Evolutionary conservation across 1,140 invertebrate genomes (phyloP).

Genomic region (Drosophila virilis): DNA sequence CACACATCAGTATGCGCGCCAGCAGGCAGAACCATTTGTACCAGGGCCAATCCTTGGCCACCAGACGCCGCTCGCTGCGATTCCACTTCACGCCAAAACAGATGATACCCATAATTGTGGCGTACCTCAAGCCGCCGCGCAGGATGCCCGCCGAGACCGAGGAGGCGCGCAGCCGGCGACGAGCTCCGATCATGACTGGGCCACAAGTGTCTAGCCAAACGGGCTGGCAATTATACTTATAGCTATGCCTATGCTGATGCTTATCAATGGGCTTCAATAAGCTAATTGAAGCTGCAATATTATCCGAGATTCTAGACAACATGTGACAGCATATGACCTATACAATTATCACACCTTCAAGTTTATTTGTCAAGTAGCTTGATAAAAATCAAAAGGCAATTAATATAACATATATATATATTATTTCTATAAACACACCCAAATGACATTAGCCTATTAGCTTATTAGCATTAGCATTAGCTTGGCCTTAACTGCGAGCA

Average conservation of each 20-base stretch:
- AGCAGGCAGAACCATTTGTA: constrained; percentile 41
- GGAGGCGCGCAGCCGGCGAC: constrained; percentile 15
- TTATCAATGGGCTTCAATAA: background rate
- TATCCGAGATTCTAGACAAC: no score
- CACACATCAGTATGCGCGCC: constrained; percentile 3
- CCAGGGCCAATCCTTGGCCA: constrained; percentile 11
- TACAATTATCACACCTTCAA: background rate
- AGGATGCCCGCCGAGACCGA: constrained; percentile 13
- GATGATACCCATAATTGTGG: constrained; percentile 24
- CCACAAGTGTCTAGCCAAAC: background rate
- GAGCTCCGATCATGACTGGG: constrained; percentile 40
- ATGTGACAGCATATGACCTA: background rate
- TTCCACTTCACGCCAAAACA: constrained; percentile 22
- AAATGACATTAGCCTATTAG: no score
- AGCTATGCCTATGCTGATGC: constrained; percentile 4
- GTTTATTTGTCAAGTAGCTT: background rate
- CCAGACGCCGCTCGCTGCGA: constrained; percentile 14
- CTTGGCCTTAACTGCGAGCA: no score
- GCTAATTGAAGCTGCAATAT: background rate
- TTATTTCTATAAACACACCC: no score
- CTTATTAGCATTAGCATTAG: no score
- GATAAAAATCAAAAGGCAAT: background rate
- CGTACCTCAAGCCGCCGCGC: constrained; percentile 11
- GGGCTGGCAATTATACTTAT: background rate
- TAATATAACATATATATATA: no score